Conservation (phyloP, 2,797 vertebrate genomes). For the Pangasius macronema region DNA sequence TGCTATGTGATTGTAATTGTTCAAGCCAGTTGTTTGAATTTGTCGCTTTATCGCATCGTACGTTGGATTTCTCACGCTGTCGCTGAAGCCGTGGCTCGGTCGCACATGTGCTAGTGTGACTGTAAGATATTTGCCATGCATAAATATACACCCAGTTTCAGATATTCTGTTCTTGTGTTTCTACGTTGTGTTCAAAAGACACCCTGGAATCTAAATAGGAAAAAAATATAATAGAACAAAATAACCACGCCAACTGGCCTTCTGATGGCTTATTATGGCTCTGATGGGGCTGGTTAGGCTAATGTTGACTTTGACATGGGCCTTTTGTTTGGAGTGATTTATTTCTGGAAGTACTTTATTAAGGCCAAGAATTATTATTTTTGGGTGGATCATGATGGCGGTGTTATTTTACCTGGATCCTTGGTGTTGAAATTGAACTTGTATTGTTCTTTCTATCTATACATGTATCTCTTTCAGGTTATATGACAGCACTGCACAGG, state of each 20-base stretch:
- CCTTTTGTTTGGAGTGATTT: background rate
- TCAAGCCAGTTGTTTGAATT: background rate
- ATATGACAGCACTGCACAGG: background rate
- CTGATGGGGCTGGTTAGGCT: background rate
- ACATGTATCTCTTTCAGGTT: background rate
- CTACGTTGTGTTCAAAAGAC: background rate
- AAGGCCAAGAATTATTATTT: background rate
- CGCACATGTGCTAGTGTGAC: background rate
- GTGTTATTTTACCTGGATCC: background rate
- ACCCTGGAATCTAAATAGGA: slow-evolving; percentile 3
- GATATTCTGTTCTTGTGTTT: background rate
- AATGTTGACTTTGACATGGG: slow-evolving; percentile 4
- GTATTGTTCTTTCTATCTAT: background rate
- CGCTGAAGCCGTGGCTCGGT: too few species aligned
- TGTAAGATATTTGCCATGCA: background rate
- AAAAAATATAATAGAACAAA: background rate
- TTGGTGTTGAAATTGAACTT: background rate
- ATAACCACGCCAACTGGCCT: background rate
- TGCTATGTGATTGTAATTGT: background rate
- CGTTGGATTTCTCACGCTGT: background rate
- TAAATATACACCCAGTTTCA: background rate
- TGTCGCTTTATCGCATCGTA: background rate
- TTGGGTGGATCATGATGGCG: background rate
- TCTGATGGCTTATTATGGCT: background rate
- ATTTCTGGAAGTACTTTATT: background rate